phyloP scores from a whole-genome alignment of 2,888 invertebrate species.

The Idaea straminata region DNA sequence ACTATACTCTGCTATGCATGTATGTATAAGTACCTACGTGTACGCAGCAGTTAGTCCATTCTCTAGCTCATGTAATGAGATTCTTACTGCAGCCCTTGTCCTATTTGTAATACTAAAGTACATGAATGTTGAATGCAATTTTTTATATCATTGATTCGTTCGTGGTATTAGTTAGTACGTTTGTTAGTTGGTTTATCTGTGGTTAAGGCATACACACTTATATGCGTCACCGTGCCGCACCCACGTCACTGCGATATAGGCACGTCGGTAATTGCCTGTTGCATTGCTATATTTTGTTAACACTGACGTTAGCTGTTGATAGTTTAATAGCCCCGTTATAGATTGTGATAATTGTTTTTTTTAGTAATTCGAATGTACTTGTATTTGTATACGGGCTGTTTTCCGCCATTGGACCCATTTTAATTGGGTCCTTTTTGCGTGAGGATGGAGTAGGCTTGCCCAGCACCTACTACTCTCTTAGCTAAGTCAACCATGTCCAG shows the following conservation, averaged over 20 bases:
- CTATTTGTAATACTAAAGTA: not conserved
- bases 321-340: not conserved
- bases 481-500: too few relatives aligned
- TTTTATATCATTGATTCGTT: conserved; percentile 15
- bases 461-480: too few relatives aligned
- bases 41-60: not conserved
- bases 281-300: conserved; percentile 27
- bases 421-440: too few relatives aligned
- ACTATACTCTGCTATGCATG: not conserved
- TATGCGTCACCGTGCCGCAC: conserved; percentile 47
- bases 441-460: too few relatives aligned
- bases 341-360: conserved; percentile 5
- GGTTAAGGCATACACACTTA: conserved; percentile 36
- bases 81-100: not conserved
- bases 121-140: conserved; percentile 6
- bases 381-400: too few relatives aligned
- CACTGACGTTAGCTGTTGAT: conserved; percentile 5
- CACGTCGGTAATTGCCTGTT: conserved; percentile 51
- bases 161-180: conserved; percentile 34
- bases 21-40: not conserved
- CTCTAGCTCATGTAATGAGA: not conserved
- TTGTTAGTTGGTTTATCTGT: conserved; percentile 27
- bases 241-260: conserved; percentile 39
- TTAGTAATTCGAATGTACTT: conserved; percentile 4
- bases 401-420: too few relatives aligned